Percentiles rank a stretch among this genome's conserved stretches.
Evolutionary conservation across 1,140 invertebrate genomes (phyloP).

Genomic region (Tetramorium simillimum): DNA sequence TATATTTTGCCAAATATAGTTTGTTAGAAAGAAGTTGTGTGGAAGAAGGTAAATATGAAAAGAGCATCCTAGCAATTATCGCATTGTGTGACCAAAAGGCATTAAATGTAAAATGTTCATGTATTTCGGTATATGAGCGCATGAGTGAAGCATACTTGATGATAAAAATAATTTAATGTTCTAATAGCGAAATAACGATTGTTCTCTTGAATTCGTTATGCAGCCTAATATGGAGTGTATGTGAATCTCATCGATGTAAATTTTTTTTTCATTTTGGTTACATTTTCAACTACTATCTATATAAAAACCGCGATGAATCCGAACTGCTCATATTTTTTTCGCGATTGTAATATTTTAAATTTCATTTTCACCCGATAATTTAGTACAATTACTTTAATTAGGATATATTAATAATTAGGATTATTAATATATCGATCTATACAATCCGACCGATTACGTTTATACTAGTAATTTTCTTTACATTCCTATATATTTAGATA

Average conservation of each 20-base stretch:
- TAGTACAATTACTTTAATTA: background rate
- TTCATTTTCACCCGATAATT: background rate
- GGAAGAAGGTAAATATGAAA: background rate
- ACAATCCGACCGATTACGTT: background rate
- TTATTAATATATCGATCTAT: background rate
- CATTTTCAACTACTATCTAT: background rate
- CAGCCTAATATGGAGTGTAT: background rate
- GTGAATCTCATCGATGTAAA: slow-evolving; percentile 4
- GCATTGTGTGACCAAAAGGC: background rate
- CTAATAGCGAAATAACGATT: background rate
- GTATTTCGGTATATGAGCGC: background rate
- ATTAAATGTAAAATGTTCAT: slow-evolving; percentile 22
- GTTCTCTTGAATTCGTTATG: background rate
- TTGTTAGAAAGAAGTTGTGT: background rate
- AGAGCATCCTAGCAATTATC: background rate
- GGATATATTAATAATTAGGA: background rate
- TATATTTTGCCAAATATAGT: background rate
- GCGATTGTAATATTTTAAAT: background rate
- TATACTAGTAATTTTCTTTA: background rate
- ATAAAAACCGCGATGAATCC: slow-evolving; percentile 5
- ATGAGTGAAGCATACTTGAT: slow-evolving; percentile 7
- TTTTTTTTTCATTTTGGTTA: background rate
- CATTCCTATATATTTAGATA: slow-evolving; percentile 15
- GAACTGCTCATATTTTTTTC: background rate
- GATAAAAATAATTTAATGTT: slow-evolving; percentile 23